Conservation (phyloP, 2,888 invertebrate species). For the Melanchra persicariae region DNA sequence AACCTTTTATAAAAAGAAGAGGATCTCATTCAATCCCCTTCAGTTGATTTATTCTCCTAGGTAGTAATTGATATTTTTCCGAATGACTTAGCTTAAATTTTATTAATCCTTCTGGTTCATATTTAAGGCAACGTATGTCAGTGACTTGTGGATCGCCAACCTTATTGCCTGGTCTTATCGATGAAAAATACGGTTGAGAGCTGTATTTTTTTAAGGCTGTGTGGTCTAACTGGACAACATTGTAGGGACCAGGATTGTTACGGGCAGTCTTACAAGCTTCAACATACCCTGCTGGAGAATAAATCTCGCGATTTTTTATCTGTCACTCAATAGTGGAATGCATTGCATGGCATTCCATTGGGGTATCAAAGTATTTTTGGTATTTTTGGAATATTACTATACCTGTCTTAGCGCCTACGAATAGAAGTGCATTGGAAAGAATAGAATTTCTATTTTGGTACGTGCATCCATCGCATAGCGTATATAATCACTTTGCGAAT, state of each 20-base stretch:
- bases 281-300: conserved; percentile 51
- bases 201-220: conserved; percentile 39
- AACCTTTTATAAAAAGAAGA: no score
- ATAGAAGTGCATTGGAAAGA: conserved; percentile 38
- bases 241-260: conserved; percentile 46
- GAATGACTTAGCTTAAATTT: conserved; percentile 21
- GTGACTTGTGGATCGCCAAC: conserved; percentile 42
- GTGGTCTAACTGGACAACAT: conserved; percentile 42
- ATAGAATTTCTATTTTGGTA: conserved; percentile 25
- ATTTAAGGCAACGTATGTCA: conserved; percentile 43
- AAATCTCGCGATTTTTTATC: conserved; percentile 63
- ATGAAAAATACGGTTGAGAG: conserved; percentile 38
- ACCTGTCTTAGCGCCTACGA: conserved; percentile 37
- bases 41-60: no score
- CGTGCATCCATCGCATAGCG: neutral
- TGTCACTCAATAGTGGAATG: conserved; percentile 71
- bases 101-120: conserved; percentile 21
- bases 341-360: conserved; percentile 69
- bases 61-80: conserved; percentile 6
- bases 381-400: conserved; percentile 54
- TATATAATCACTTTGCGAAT: conserved; percentile 42
- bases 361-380: conserved; percentile 56
- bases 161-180: conserved; percentile 39
- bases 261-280: conserved; percentile 50
- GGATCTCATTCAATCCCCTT: no score